Evolutionary conservation across 92 coral and sea anemone genomes (phyloP).

Genomic region (Heliopora coerulea): DNA sequence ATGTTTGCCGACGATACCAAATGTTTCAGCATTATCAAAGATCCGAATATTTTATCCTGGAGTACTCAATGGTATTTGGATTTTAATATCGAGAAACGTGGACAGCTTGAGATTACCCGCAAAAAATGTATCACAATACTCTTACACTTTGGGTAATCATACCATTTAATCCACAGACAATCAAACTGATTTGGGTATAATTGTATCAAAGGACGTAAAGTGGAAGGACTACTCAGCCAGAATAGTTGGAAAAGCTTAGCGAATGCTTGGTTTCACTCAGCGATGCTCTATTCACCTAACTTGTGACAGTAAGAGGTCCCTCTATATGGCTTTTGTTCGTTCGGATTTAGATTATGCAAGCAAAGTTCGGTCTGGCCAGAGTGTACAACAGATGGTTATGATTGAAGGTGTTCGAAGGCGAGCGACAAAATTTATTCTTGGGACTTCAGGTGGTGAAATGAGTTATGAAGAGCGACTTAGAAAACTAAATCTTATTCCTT

Average conservation of each 20-base stretch:
- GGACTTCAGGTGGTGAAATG: not conserved
- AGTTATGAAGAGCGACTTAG: not conserved
- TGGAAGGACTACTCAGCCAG: not conserved
- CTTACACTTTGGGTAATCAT: not conserved
- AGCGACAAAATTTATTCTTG: conserved; percentile 16
- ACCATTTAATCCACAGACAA: not conserved
- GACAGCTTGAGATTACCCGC: not conserved
- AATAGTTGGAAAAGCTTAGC: not conserved
- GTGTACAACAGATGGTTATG: not conserved
- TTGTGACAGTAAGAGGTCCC: too few relatives aligned
- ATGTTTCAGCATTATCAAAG: not conserved
- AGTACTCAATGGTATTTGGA: too few relatives aligned
- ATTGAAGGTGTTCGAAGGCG: conserved; percentile 19
- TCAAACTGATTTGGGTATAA: not conserved
- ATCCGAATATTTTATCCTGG: not conserved
- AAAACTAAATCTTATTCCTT: not conserved
- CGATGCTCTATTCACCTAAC: too few relatives aligned
- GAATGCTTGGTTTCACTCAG: not conserved
- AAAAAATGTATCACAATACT: not conserved
- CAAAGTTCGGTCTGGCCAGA: conserved; percentile 8
- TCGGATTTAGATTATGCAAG: conserved; percentile 2
- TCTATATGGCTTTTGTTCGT: not conserved
- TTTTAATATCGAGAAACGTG: too few relatives aligned
- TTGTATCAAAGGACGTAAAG: not conserved
- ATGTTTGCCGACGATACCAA: conserved; percentile 16